phyloP scores from a whole-genome alignment of 2,113 vertebrate species.

The Megaceryle maxima region DNA sequence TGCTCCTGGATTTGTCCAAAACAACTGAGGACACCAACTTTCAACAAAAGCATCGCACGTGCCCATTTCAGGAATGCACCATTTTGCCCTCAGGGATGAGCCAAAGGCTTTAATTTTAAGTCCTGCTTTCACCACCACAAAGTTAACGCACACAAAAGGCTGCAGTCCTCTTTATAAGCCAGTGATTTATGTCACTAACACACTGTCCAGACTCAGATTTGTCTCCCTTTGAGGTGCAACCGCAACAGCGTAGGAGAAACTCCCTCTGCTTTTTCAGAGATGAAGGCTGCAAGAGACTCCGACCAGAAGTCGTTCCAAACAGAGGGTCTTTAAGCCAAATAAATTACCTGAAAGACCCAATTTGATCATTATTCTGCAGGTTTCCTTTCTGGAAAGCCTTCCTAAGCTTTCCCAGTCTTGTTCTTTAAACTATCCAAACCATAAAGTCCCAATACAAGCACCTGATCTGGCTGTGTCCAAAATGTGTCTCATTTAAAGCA shows the following conservation, averaged over 20 bases:
- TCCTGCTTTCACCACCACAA: neutral
- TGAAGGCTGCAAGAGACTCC: neutral
- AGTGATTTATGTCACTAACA: neutral
- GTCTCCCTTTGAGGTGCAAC: neutral
- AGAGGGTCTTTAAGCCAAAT: neutral
- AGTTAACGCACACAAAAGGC: neutral
- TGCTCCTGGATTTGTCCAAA: neutral
- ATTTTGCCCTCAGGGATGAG: neutral
- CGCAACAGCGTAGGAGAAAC: neutral
- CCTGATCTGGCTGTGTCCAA: neutral
- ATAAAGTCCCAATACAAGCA: neutral
- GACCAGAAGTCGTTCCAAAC: neutral
- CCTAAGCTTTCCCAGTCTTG: neutral
- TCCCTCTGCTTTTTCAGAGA: neutral
- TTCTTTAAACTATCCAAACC: neutral
- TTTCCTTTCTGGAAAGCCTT: neutral
- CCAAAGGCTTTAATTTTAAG: neutral
- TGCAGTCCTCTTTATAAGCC: neutral
- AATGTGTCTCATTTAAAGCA: neutral
- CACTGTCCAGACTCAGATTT: neutral
- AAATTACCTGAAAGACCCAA: neutral
- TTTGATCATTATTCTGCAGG: neutral
- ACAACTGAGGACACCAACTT: neutral
- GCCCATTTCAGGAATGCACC: neutral
- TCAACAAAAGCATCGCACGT: neutral